phyloP scores from a whole-genome alignment of 92 coral and sea anemone genomes.

The Epizoanthus rinbou region DNA sequence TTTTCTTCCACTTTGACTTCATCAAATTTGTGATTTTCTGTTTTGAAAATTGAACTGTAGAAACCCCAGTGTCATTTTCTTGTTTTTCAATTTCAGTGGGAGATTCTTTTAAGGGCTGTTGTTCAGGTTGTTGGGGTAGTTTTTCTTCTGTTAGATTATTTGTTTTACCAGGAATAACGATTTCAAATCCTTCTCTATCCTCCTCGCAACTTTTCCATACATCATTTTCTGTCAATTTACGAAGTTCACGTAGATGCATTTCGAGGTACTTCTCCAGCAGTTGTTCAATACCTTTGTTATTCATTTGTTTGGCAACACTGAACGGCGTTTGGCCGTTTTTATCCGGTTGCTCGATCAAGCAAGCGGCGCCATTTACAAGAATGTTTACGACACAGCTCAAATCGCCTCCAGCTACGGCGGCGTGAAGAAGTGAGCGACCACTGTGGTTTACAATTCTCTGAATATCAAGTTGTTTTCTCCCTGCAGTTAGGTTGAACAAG shows the following conservation, averaged over 20 bases:
- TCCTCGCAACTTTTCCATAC: background rate
- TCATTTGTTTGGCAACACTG: conserved; percentile 39
- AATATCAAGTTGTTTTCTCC: conserved; percentile 41
- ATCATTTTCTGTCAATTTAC: background rate
- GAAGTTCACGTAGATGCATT: conserved; percentile 39
- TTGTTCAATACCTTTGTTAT: conserved; percentile 41
- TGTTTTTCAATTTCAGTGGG: background rate
- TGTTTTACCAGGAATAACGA: background rate
- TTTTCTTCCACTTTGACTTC: conserved; percentile 33
- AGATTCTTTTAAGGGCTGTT: background rate
- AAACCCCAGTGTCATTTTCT: background rate
- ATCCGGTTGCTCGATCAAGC: conserved; percentile 44
- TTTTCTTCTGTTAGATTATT: background rate
- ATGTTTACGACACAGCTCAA: conserved; percentile 57
- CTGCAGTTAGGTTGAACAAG: conserved; percentile 44
- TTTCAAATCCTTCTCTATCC: conserved; percentile 20
- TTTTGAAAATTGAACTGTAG: conserved; percentile 36
- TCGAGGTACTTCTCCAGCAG: conserved; percentile 49
- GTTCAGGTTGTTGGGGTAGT: too few species aligned
- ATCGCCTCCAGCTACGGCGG: conserved; percentile 62
- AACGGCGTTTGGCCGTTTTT: conserved; percentile 49
- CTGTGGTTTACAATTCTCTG: conserved; percentile 50
- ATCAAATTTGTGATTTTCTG: conserved; percentile 15
- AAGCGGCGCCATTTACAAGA: conserved; percentile 49
- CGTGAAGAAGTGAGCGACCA: conserved; percentile 62